phyloP scores from a whole-genome alignment of 2,797 vertebrate genomes.

The Sternarchorhynchus goeldii region DNA sequence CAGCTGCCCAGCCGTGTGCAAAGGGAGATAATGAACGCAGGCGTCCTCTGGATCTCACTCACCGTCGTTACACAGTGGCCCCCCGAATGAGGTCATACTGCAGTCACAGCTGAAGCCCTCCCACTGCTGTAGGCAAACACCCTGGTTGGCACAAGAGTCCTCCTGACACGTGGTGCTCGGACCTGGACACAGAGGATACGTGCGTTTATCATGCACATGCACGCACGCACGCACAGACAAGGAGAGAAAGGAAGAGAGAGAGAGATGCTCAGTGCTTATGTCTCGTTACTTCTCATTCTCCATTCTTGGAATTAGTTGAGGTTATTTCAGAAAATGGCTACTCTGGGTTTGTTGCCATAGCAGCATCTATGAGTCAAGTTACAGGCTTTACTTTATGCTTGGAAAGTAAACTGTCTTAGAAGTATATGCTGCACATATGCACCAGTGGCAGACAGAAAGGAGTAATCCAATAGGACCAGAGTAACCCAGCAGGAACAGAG shows the following conservation, averaged over 20 bases:
- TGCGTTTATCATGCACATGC: too few relatives aligned
- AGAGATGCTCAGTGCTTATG: background rate
- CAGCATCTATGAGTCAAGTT: background rate
- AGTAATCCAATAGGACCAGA: background rate
- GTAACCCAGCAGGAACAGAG: background rate
- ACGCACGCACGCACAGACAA: background rate
- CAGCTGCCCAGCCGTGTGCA: too few relatives aligned
- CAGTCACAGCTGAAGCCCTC: constrained; percentile 99
- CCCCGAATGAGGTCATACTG: constrained; percentile 98
- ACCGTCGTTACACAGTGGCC: constrained; percentile 94
- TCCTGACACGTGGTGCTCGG: constrained; percentile 98
- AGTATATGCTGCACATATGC: background rate
- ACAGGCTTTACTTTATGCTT: background rate
- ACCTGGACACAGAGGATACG: constrained; percentile 75
- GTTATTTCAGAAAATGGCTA: background rate
- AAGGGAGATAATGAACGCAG: background rate
- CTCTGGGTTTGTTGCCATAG: background rate
- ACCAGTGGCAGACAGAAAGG: background rate
- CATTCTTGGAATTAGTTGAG: background rate
- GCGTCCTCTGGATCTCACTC: constrained; percentile 65
- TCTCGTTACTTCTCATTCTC: background rate
- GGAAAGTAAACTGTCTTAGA: background rate
- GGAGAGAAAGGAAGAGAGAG: constrained; percentile 12
- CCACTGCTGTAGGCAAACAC: constrained; percentile 97
- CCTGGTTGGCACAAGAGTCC: constrained; percentile 96